A percentile compares a stretch with the other conserved stretches of the same genome.
Conservation (phyloP, 2,888 invertebrate genomes). For the Apantesis nais region DNA sequence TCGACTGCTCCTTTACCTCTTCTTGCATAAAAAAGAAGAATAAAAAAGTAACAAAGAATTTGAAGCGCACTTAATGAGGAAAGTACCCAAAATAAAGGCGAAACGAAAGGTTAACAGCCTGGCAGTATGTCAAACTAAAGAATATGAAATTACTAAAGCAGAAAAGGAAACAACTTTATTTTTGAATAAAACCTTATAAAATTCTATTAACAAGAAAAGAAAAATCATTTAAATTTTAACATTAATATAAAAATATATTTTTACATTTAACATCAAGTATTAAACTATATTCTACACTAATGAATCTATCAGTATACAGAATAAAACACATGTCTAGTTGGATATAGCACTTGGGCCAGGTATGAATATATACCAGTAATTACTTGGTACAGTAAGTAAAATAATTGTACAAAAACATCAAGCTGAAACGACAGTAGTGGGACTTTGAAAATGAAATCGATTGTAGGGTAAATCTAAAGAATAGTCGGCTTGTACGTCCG, state of each 20-base stretch:
- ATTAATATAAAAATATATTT: not conserved
- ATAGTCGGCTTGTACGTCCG: constrained; percentile 81
- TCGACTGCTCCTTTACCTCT: no score
- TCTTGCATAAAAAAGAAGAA: no score
- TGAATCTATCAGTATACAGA: constrained; percentile 54
- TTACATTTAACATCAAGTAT: constrained; percentile 2
- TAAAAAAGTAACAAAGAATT: no score
- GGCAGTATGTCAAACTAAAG: no score
- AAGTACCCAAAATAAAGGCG: no score
- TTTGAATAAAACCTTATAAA: no score
- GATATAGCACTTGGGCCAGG: constrained; percentile 70
- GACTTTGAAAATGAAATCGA: constrained; percentile 81
- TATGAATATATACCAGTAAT: constrained; percentile 67
- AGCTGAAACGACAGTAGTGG: constrained; percentile 82
- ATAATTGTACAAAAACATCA: constrained; percentile 70
- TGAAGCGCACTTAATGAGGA: no score
- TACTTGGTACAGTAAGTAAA: constrained; percentile 64
- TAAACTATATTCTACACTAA: constrained; percentile 18
- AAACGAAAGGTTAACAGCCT: no score
- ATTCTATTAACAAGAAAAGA: not conserved
- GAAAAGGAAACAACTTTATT: no score
- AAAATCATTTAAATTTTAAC: not conserved
- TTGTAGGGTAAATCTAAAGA: constrained; percentile 79
- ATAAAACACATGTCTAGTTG: constrained; percentile 66
- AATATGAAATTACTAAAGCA: no score